These are phyloP conservation scores for Sipha maydis DNA, from an alignment of 2,888 invertebrate genomes.

Conservation along the genomic window DNA sequence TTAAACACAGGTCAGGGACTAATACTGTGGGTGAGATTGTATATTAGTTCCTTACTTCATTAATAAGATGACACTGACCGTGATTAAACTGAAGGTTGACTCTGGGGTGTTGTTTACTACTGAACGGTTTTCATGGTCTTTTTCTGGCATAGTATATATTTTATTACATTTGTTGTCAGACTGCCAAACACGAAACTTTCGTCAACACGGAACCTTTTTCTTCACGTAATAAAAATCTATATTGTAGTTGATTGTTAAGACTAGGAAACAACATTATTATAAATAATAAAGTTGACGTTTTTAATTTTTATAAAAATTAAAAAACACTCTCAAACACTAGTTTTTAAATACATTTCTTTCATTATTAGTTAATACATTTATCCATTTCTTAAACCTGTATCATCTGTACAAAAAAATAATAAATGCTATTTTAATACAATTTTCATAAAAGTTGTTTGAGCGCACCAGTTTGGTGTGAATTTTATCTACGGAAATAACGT, in stretches of 20 bases:
- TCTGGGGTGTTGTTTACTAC: conserved; percentile 33
- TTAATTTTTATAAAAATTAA: no score
- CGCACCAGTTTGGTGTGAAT: not conserved
- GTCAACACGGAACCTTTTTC: conserved; percentile 12
- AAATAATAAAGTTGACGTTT: not conserved
- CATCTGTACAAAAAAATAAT: no score
- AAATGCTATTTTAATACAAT: not conserved
- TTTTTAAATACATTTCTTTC: no score
- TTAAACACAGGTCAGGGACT: not conserved
- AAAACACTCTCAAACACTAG: no score
- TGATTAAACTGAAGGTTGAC: conserved; percentile 39
- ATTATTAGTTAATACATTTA: no score
- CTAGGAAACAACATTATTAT: conserved; percentile 16
- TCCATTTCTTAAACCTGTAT: not conserved
- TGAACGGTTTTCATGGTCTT: conserved; percentile 39
- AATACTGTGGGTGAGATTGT: not conserved
- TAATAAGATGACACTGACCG: conserved; percentile 33
- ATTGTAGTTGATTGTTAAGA: not conserved
- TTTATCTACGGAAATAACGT: not conserved
- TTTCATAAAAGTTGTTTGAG: not conserved
- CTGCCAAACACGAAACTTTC: conserved; percentile 45
- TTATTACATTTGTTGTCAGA: conserved; percentile 39
- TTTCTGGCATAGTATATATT: conserved; percentile 27
- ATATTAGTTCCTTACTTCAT: not conserved
- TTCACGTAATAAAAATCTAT: conserved; percentile 1